Evolutionary conservation across 2,888 invertebrate genomes (phyloP), one percentile per base, ranked within the genome.

Genomic region (Trachelus tabidus): DNA sequence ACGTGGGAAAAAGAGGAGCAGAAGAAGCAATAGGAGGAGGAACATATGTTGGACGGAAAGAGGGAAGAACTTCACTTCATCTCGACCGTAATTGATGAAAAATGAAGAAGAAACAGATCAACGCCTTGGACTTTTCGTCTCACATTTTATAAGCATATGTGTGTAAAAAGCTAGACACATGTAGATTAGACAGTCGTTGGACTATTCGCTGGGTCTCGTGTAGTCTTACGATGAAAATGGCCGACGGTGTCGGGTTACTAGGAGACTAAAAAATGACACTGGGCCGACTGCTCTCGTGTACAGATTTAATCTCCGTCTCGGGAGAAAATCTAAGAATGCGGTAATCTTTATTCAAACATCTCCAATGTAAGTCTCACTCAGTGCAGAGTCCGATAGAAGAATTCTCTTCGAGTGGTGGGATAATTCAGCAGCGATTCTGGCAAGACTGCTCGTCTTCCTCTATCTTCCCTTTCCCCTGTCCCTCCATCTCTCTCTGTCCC

Each of bases 301-400:
- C 23, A 69, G 69, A 69, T 69, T 69, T 69, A 79, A 84, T 84
- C 83, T 83, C 73, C 75, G 73, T 69, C 34, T 34, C 34, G 79
- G 78, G 80, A 75, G 80, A 82, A 83, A 84, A 82, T 82, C 81
- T 81, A 84, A 85, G 85, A 84, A 84, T 85, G 84, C 78, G 76
- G 83, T 84, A 84, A 84, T 84, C 84, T 84, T 79, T 79, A 82
- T 83, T 85, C 81, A 83, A 83, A 83, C 80, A 82, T 85, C 85
- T 83, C 84, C 68, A 79, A 75, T 30, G 75, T 78, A 76, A 73
- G 71, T 75, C 75, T 77, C 34, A 75, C 71, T 73, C 76, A 74
- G 23, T 69, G 56, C 68, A 56, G 75, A 56, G 75, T 40, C 37
- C 35, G 69, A 56, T 68, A 15, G 73, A 79, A 80, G 78, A 80